A percentile compares a stretch with the other conserved stretches of the same genome.
phyloP scores from a whole-genome alignment of 2,113 vertebrate species.

The Aptenodytes patagonicus region DNA sequence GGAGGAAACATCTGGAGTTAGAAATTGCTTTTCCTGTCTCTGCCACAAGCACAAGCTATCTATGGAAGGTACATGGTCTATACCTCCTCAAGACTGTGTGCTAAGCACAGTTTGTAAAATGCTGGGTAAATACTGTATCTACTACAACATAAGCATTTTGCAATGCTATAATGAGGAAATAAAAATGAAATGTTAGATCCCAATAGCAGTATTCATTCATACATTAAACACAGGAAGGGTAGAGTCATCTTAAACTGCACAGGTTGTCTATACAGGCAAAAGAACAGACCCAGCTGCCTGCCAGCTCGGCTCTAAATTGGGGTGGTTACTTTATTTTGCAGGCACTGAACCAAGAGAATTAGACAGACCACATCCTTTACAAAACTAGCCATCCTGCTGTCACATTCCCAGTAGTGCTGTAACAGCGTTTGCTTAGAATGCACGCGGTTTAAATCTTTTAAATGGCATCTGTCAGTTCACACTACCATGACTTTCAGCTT shows the following conservation, averaged over 20 bases:
- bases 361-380: not conserved
- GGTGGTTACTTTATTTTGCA: not conserved
- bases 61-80: not conserved
- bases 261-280: not conserved
- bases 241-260: not conserved
- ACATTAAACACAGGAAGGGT: not conserved
- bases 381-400: not conserved
- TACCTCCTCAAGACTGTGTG: not conserved
- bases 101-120: not conserved
- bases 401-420: not conserved
- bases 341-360: not conserved
- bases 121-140: not conserved
- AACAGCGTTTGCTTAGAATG: not conserved
- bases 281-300: not conserved
- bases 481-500: not conserved
- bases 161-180: not conserved
- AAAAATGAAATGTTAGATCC: not conserved
- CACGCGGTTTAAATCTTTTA: rapidly evolving
- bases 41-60: not conserved
- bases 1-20: not conserved
- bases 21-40: not conserved
- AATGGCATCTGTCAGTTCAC: not conserved
- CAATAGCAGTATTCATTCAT: not conserved
- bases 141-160: not conserved
- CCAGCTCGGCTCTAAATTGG: not conserved